Conservation (phyloP, 2,888 invertebrate genomes). For the Lepidonotus clava region DNA sequence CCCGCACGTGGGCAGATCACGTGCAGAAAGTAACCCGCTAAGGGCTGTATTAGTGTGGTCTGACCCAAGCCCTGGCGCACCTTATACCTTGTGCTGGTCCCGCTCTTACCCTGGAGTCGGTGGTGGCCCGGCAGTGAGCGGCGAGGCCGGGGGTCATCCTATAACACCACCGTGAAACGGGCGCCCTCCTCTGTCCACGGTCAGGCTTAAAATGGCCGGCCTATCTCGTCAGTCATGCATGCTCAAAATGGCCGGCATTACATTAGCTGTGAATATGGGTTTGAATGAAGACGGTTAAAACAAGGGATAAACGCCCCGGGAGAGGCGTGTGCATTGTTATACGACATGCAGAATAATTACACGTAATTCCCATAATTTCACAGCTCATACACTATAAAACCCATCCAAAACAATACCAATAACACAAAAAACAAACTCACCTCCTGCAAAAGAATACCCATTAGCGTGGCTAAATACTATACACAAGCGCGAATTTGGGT, state of each 20-base stretch:
- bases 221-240: too few relatives aligned
- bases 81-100: too few relatives aligned
- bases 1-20: slow-evolving; percentile 40
- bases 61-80: neutral
- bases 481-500: too few relatives aligned
- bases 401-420: neutral
- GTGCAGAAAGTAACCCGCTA: slow-evolving; percentile 4
- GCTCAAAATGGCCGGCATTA: slow-evolving; percentile 8
- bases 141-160: too few relatives aligned
- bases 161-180: too few relatives aligned
- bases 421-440: neutral
- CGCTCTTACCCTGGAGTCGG: too few relatives aligned
- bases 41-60: slow-evolving; percentile 4
- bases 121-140: too few relatives aligned
- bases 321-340: neutral
- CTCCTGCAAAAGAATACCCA: neutral
- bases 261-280: slow-evolving; percentile 38
- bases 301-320: neutral
- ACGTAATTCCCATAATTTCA: neutral
- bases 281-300: slow-evolving; percentile 3
- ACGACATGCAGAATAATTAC: neutral
- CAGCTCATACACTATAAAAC: neutral
- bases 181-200: too few relatives aligned
- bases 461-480: neutral
- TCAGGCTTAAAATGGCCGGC: too few relatives aligned